Conservation (phyloP, 2,888 invertebrate species). For the Anticlea derivata region DNA sequence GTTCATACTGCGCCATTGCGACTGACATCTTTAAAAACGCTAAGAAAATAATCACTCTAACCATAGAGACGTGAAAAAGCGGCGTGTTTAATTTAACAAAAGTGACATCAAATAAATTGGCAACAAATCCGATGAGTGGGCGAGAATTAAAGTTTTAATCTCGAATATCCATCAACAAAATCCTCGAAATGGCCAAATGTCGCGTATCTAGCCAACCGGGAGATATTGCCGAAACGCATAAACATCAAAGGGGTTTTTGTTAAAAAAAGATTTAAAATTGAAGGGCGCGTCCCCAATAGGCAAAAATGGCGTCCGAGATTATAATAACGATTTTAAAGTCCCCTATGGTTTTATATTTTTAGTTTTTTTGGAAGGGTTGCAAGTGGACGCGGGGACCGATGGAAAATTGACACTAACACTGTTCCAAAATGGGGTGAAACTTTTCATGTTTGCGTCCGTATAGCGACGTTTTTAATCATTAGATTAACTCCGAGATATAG, state of each 20-base stretch:
- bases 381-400: slow-evolving; percentile 75
- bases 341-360: slow-evolving; percentile 65
- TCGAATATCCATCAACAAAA: slow-evolving; percentile 77
- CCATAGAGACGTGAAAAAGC: slow-evolving; percentile 48
- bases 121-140: slow-evolving; percentile 44
- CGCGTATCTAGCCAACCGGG: slow-evolving; percentile 67
- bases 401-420: slow-evolving; percentile 76
- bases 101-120: slow-evolving; percentile 54
- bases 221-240: slow-evolving; percentile 80
- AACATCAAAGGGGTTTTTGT: slow-evolving; percentile 82
- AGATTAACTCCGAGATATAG: slow-evolving; percentile 27
- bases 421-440: slow-evolving; percentile 69
- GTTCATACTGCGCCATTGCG: slow-evolving; percentile 48
- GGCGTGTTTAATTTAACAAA: slow-evolving; percentile 47
- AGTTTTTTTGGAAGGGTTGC: slow-evolving; percentile 70
- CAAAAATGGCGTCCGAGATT: slow-evolving; percentile 82
- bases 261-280: slow-evolving; percentile 79
- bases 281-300: slow-evolving; percentile 76
- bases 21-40: slow-evolving; percentile 28
- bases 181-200: slow-evolving; percentile 78
- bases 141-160: slow-evolving; percentile 73
- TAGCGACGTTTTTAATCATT: slow-evolving; percentile 31
- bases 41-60: slow-evolving; percentile 44
- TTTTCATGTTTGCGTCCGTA: slow-evolving; percentile 53
- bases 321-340: slow-evolving; percentile 83